phyloP scores from a whole-genome alignment of 2,113 vertebrate species.

The Embiotoca jacksoni region DNA sequence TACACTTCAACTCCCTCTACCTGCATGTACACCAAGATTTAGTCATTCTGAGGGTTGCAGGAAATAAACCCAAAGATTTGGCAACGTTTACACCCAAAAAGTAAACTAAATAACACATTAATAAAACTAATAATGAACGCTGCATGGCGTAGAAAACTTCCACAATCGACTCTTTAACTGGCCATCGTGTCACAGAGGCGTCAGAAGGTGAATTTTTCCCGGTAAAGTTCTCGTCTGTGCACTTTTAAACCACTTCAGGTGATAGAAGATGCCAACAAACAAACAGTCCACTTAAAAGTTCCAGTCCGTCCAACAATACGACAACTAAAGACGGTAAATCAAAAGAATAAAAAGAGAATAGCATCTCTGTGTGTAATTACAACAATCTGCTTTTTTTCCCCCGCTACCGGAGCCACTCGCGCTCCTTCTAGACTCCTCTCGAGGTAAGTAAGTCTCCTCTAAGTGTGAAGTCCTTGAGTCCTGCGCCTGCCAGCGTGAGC shows the following conservation, averaged over 20 bases:
- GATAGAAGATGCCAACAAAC: neutral
- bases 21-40: neutral
- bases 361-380: slow-evolving; percentile 7
- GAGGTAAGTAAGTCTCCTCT: slow-evolving; percentile 39
- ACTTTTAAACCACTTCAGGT: too few species aligned
- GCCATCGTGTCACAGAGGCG: too few species aligned
- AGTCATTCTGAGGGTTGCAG: too few species aligned
- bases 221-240: too few species aligned
- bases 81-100: neutral
- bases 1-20: neutral
- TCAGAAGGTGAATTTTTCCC: too few species aligned
- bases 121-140: neutral
- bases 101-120: slow-evolving; percentile 13
- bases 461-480: slow-evolving; percentile 61
- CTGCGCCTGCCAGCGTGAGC: slow-evolving; percentile 34
- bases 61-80: slow-evolving; percentile 1
- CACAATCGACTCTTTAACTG: too few species aligned
- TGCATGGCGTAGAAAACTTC: neutral
- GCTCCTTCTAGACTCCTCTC: slow-evolving; percentile 29
- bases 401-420: neutral
- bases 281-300: neutral
- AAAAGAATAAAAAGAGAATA: neutral
- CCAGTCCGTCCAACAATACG: neutral
- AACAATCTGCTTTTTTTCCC: neutral
- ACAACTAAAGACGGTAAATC: neutral